Base-by-base conservation (phyloP, 2,888 invertebrate genomes). In the Heliconius ismenius region DNA sequence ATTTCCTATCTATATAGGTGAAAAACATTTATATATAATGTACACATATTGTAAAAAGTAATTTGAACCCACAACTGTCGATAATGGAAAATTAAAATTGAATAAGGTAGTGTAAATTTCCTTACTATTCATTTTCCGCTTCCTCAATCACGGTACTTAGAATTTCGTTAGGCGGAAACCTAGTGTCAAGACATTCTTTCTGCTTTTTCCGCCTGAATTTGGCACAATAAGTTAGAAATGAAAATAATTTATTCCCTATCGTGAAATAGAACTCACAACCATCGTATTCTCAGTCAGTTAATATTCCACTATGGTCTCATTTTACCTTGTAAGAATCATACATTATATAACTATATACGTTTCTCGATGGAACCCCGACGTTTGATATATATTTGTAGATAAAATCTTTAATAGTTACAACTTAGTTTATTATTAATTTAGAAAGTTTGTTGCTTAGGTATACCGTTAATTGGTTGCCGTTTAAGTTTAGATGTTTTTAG, bases 341-440 rank as follows among this genome's bases (percentile, higher is more conserved):
- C 32, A 54, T 70, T 54, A 58, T 32, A 54, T n/a, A n/a, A 54
- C n/a, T 32, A 54, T 6, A 69, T 32, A 21, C n/a, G 32, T 54
- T 32, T 49, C 18, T 18, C 18, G 49, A 49, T 49, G 49, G 68
- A 68, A 28, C 28, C 21, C 28, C 49, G 13, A 54, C 32, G 32
- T 32, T 70, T 32, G 32, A 54, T 54, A 54, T 43, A 68, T 32
- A 32, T 32, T 39, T 36, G 13, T n/a, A 32, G 69, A 70, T 70
- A 70, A 28, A 21, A 54, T 54, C 69, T 54, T 54, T 54, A 70
- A 54, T 70, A 70, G 54, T 70, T 54, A 54, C 28, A 21, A 58
- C 26, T 49, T 54, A 58, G 69, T 58, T 70, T 54, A 32, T 49
- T 54, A 54, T 32, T 54, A 69, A 70, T 70, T 70, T 54, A 28